phyloP scores from a whole-genome alignment of 2,797 vertebrate species.

The Chaenodraco wilsoni region DNA sequence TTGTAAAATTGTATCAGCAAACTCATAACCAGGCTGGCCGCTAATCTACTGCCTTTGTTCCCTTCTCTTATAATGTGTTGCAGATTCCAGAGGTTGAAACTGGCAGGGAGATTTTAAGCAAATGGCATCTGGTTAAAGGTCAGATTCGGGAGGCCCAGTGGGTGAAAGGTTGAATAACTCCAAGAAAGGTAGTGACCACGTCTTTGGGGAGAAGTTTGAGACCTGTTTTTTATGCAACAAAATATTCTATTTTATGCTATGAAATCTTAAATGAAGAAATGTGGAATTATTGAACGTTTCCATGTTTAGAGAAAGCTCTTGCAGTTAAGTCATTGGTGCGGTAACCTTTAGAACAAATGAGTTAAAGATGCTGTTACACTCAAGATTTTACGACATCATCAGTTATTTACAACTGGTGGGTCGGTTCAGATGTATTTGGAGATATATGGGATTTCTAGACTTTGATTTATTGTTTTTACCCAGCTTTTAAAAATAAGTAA shows the following conservation, averaged over 20 bases:
- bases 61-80: conserved; percentile 82
- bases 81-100: conserved; percentile 86
- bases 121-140: conserved; percentile 89
- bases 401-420: conserved; percentile 21
- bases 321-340: not conserved
- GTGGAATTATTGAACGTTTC: conserved; percentile 1
- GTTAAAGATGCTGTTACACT: not conserved
- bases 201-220: conserved; percentile 81
- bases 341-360: conserved; percentile 1
- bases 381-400: not conserved
- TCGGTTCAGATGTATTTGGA: conserved; percentile 3
- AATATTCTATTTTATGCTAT: conserved; percentile 29
- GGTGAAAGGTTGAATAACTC: conserved; percentile 92
- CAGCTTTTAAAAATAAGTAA: conserved; percentile 41
- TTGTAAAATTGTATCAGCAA: conserved; percentile 82
- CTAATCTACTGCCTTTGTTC: conserved; percentile 80
- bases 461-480: conserved; percentile 48
- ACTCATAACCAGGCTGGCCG: conserved; percentile 77
- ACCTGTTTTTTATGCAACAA: conserved; percentile 51
- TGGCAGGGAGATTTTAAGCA: conserved; percentile 84
- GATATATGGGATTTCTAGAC: not conserved
- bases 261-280: conserved; percentile 6
- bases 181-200: conserved; percentile 85
- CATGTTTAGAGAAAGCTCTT: not conserved
- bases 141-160: conserved; percentile 79